A percentile compares a stretch with the other conserved stretches of the same genome.
Conservation (phyloP, 2,888 invertebrate genomes). For the Volucella bombylans region DNA sequence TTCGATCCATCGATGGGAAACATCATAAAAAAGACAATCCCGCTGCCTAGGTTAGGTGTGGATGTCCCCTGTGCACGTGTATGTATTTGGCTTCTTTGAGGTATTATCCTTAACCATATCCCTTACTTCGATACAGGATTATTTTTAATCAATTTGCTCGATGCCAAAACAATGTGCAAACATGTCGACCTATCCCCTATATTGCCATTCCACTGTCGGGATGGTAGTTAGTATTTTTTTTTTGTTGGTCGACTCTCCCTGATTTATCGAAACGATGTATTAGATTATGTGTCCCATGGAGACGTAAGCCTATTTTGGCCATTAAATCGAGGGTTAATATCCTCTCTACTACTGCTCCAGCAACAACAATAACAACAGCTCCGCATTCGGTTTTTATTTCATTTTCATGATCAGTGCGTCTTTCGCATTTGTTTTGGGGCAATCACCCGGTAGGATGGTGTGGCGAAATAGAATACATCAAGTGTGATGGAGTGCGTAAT, state of each 20-base stretch:
- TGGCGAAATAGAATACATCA: slow-evolving; percentile 46
- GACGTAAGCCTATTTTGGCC: slow-evolving; percentile 37
- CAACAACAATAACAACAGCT: too few species aligned
- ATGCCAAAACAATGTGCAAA: slow-evolving; percentile 65
- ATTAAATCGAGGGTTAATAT: slow-evolving; percentile 58
- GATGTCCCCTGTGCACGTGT: slow-evolving; percentile 15
- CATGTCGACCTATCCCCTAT: slow-evolving; percentile 34
- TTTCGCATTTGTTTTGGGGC: slow-evolving; percentile 30
- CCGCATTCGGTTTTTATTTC: slow-evolving; percentile 29
- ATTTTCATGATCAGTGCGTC: slow-evolving; percentile 45
- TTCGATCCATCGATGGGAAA: slow-evolving; percentile 30
- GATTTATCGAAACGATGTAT: slow-evolving; percentile 55
- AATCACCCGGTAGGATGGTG: slow-evolving; percentile 17
- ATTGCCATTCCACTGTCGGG: background rate
- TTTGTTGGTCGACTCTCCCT: slow-evolving; percentile 14
- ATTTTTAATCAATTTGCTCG: slow-evolving; percentile 67
- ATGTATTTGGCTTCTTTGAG: slow-evolving; percentile 37
- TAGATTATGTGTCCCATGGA: slow-evolving; percentile 35
- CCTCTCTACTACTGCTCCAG: slow-evolving; percentile 8
- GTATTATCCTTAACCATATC: slow-evolving; percentile 54
- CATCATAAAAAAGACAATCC: slow-evolving; percentile 28
- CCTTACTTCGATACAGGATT: slow-evolving; percentile 55
- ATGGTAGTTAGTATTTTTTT: slow-evolving; percentile 6
- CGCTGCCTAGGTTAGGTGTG: too few species aligned
- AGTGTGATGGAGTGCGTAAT: slow-evolving; percentile 35